Evolutionary conservation across 2,888 invertebrate species (phyloP).

Genomic region (Palloptera scutellata): DNA sequence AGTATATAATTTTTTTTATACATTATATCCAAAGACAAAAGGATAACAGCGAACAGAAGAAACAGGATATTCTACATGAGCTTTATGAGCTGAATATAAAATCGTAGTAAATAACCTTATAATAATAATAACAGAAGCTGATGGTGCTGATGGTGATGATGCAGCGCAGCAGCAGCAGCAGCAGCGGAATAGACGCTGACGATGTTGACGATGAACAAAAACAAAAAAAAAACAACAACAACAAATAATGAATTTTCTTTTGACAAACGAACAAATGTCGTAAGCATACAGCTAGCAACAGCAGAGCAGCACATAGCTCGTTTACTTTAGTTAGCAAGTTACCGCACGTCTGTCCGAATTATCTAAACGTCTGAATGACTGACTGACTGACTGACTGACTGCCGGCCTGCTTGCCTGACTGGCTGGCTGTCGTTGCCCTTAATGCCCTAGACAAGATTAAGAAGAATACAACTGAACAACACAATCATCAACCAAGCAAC

Average conservation of each 20-base stretch:
- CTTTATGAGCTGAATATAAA: too few relatives aligned
- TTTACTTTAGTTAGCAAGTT: too few relatives aligned
- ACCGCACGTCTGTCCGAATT: background rate
- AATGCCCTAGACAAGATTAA: too few relatives aligned
- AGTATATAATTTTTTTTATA: too few relatives aligned
- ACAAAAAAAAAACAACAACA: slow-evolving; percentile 18
- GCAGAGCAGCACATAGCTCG: slow-evolving; percentile 9
- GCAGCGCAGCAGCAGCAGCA: background rate
- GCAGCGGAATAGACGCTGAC: slow-evolving; percentile 23
- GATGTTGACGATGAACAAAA: slow-evolving; percentile 24
- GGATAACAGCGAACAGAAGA: too few relatives aligned
- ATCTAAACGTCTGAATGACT: background rate
- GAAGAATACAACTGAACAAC: too few relatives aligned
- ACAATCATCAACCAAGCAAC: too few relatives aligned
- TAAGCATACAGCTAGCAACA: slow-evolving; percentile 4
- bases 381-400: slow-evolving; percentile 14
- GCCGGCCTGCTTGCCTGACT: slow-evolving; percentile 8
- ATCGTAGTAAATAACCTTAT: background rate
- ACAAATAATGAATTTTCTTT: background rate
- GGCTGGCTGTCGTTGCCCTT: slow-evolving; percentile 16
- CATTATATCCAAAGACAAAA: too few relatives aligned
- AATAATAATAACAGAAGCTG: background rate
- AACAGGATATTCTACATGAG: too few relatives aligned
- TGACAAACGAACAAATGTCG: slow-evolving; percentile 9
- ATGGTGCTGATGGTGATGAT: background rate